These are phyloP conservation scores for Argyresthia albistria DNA, from an alignment of 2,888 invertebrate genomes.

Conservation along the genomic window DNA sequence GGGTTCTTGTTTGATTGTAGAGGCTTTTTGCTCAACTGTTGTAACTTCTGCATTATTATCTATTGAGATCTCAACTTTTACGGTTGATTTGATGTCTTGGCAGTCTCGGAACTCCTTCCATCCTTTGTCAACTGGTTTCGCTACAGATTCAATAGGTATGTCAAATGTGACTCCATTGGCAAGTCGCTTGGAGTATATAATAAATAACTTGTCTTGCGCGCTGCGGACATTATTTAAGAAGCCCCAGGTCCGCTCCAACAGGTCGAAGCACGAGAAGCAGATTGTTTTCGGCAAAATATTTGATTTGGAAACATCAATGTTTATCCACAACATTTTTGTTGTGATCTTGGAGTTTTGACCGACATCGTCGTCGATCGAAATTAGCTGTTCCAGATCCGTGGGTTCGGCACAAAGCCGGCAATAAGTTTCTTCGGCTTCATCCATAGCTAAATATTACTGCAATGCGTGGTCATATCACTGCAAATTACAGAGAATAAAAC, in stretches of 20 bases:
- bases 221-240: constrained; percentile 46
- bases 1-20: constrained; percentile 10
- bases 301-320: constrained; percentile 38
- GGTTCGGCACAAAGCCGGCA: constrained; percentile 60
- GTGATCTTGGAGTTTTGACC: constrained; percentile 42
- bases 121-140: constrained; percentile 41
- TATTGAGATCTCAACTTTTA: constrained; percentile 18
- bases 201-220: constrained; percentile 43
- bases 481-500: not conserved
- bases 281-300: constrained; percentile 44
- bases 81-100: constrained; percentile 43
- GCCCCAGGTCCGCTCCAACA: constrained; percentile 51
- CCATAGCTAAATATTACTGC: constrained; percentile 21
- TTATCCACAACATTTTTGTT: constrained; percentile 56
- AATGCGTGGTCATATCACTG: not conserved
- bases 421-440: constrained; percentile 35
- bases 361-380: constrained; percentile 46
- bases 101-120: constrained; percentile 44
- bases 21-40: not conserved
- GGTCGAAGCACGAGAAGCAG: constrained; percentile 58
- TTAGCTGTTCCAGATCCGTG: constrained; percentile 38
- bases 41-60: constrained; percentile 17
- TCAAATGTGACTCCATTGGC: constrained; percentile 12
- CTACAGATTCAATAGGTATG: constrained; percentile 16
- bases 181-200: constrained; percentile 25